A percentile compares a stretch with the other conserved stretches of the same genome.
Evolutionary conservation across 2,113 vertebrate species (phyloP).

Genomic region (Pterocles gutturalis): DNA sequence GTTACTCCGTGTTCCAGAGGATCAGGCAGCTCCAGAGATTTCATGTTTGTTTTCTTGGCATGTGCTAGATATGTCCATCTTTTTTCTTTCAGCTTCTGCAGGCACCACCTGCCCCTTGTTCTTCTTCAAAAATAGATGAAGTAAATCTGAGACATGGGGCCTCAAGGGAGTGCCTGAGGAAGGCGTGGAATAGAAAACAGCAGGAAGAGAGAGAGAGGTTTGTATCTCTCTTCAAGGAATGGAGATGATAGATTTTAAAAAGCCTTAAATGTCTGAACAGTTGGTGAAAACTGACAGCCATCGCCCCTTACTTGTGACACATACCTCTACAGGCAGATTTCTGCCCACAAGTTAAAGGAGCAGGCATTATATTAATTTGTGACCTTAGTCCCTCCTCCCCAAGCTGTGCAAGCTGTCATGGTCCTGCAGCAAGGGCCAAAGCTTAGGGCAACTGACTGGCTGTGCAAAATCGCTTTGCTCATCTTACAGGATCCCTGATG

Average conservation of each 20-base stretch:
- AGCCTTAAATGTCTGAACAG: background rate
- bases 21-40: background rate
- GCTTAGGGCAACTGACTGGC: background rate
- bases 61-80: slow-evolving; percentile 55
- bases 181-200: slow-evolving; percentile 37
- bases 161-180: slow-evolving; percentile 27
- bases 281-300: background rate
- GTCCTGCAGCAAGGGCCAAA: background rate
- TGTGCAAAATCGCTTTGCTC: background rate
- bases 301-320: background rate
- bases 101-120: slow-evolving; percentile 43
- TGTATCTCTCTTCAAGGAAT: background rate
- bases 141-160: slow-evolving; percentile 20
- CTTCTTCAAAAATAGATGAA: slow-evolving; percentile 55
- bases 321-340: background rate
- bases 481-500: background rate
- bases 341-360: background rate
- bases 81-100: slow-evolving; percentile 41
- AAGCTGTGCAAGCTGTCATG: accelerated
- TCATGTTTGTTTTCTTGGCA: slow-evolving; percentile 55
- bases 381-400: background rate
- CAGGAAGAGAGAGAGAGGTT: background rate
- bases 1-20: slow-evolving; percentile 8
- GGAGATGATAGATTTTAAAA: background rate
- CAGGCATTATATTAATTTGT: background rate